Conservation (phyloP, 2,113 vertebrate genomes). For the Regulus satrapa region DNA sequence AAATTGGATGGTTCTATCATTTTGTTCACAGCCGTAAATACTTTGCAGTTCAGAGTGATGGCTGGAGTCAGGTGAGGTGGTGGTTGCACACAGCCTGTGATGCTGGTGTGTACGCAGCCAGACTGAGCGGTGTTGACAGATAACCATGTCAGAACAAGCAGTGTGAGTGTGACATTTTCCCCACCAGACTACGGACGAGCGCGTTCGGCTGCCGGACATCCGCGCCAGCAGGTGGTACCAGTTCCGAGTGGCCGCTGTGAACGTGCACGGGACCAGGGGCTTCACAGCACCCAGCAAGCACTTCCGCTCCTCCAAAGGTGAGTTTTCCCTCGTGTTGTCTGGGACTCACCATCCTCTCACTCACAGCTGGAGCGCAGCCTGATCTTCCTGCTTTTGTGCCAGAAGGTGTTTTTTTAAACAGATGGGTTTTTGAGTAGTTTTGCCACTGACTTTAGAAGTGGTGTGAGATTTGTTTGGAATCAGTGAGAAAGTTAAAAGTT, state of each 20-base stretch:
- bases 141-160: not conserved
- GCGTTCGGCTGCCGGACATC: conserved; percentile 80
- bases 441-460: not conserved
- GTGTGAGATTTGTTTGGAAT: not conserved
- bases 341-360: not conserved
- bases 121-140: not conserved
- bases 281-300: conserved; percentile 97
- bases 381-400: not conserved
- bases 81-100: not conserved
- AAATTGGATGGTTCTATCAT: not conserved
- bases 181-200: conserved; percentile 87
- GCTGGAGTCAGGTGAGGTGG: not conserved
- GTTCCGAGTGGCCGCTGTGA: conserved; percentile 93
- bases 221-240: conserved; percentile 95
- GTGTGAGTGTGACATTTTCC: conserved; percentile 16
- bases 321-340: not conserved
- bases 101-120: not conserved
- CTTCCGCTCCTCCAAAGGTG: conserved; percentile 93
- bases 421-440: not conserved
- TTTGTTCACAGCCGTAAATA: not conserved
- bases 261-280: conserved; percentile 91
- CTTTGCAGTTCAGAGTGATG: not conserved
- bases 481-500: not conserved
- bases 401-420: conserved; percentile 2
- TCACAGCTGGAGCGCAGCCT: not conserved